Percentiles rank a stretch among this genome's conserved stretches.
Conservation (phyloP, 2,113 vertebrate genomes). For the Amphilophus citrinellus region DNA sequence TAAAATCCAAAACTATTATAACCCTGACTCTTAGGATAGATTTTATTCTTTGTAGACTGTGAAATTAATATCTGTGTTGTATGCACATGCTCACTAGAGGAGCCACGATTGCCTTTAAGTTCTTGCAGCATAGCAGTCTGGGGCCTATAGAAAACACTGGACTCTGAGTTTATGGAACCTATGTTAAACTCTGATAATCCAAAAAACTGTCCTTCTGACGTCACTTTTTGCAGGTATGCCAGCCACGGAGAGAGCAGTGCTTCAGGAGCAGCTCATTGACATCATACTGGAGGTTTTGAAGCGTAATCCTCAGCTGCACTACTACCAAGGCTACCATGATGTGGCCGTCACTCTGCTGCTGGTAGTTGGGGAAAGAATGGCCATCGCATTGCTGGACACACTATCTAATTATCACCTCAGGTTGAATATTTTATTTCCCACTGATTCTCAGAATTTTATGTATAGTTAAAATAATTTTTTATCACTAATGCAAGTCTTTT, state of each 20-base stretch:
- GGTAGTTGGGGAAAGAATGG: slow-evolving; percentile 82
- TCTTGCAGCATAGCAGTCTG: background rate
- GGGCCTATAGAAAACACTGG: background rate
- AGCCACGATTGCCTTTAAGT: background rate
- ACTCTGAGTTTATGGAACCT: background rate
- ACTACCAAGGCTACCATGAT: slow-evolving; percentile 90
- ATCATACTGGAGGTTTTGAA: slow-evolving; percentile 83
- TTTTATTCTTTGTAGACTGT: no score
- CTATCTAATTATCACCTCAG: slow-evolving; percentile 87
- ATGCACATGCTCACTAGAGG: no score
- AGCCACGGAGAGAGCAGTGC: slow-evolving; percentile 75
- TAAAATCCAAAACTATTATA: no score
- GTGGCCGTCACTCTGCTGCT: slow-evolving; percentile 85
- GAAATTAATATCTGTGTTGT: no score
- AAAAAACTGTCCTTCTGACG: background rate
- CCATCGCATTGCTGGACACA: slow-evolving; percentile 82
- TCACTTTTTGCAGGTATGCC: slow-evolving; percentile 81
- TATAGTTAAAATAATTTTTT: background rate
- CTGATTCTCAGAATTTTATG: background rate
- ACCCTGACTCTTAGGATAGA: no score
- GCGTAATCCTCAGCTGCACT: slow-evolving; percentile 83
- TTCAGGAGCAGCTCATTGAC: slow-evolving; percentile 85
- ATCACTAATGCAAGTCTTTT: background rate
- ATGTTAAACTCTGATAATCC: background rate
- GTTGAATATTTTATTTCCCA: slow-evolving; percentile 56